Base-by-base conservation (phyloP, 2,888 invertebrate species). In the Heliconius aoede region DNA sequence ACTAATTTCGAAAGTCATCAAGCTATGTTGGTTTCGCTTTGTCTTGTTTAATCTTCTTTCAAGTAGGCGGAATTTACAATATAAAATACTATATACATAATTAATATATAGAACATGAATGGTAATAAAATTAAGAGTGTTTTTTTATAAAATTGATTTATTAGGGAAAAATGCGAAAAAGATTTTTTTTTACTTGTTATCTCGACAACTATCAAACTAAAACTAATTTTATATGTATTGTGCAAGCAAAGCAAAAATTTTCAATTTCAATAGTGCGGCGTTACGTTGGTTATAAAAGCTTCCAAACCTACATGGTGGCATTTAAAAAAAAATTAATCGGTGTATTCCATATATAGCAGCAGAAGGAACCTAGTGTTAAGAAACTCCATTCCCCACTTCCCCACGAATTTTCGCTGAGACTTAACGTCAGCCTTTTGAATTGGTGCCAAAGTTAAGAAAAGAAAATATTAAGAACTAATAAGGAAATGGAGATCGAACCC, bases 11-110 rank as follows among this genome's bases (percentile, higher is more conserved):
- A 92, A 92, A 55, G 69, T 69, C 69, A 69, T 69, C 55, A 55
- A 55, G 68, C 68, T 55, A 15, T 13, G 83, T 86, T 86, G 89
- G 88, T 87, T 86, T 88, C 87, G 87, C 90, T 91, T 91, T 89
- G 87, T 86, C 89, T 89, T 89, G 91, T 90, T 91, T 92, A 92
- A 92, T 93, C 92, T 92, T 86, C 87, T 91, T 92, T 91, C 88
- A 32, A 69, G 69, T 89, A 88, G 88, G 89, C 87, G 86, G 87
- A 87, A 89, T 87, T 90, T 91, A 68, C 73, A 68, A 58, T 76
- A 62, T 62, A 69, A 68, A 61, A 58, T 64, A n/a, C n/a, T n/a
- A 69, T 46, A 46, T 36, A 36, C 18, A 21, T 60, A 67, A 67
- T 73, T 55, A 36, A 21, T 46, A 26, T n/a, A 24, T 24, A 64